Evolutionary conservation across 1,140 invertebrate species (phyloP), one percentile per base, ranked within the genome.

Genomic region (Whitmania pigra): DNA sequence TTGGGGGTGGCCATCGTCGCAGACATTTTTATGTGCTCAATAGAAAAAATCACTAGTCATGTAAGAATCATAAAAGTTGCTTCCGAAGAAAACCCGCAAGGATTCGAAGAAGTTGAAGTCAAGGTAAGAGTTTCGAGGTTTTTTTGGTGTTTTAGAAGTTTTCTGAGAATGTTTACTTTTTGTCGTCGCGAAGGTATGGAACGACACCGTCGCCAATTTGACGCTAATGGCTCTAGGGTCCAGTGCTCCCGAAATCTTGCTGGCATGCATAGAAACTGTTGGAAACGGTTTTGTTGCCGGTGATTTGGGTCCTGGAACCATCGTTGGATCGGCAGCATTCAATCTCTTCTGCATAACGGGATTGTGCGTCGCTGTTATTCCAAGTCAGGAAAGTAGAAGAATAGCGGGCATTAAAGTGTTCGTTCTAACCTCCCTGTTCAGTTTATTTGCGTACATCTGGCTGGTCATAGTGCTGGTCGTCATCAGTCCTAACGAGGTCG

Each of bases 141-240:
- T 63, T 60, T n/a, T 22, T 15, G 15, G 2, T 13, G 22, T 18
- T 63, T 3, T 0, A 18, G 22, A 63, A 13, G 18, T 63, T 31
- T 25, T 18, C 7, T 63, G 18, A 63, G 3, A 57, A n/a, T 63
- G 22, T 1, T 63, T 63, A 25, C 29, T 11, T 6, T n/a, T 29
- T 31, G n/a, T 36, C 25, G 20, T 69, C 49, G 31, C 43, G 13
- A 3, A 79, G 75, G 77, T 83, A 36, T 88, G 87, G 87, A 88
- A 88, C 75, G 86, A 87, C 76, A 88, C 87, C 0, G 87, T 88
- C 17, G 87, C 87, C 73, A 88, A 88, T 78, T 78, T 88, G n/a
- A 88, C 87, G 20, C 79, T 88, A 5, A 88, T 88, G 87, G 87
- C 88, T 13, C 78, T 88, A 5, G 87, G 87, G 7, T 86, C 86